Evolutionary conservation across 2,888 invertebrate species (phyloP), one percentile per base, ranked within the genome.

Genomic region (Germaria angustata): DNA sequence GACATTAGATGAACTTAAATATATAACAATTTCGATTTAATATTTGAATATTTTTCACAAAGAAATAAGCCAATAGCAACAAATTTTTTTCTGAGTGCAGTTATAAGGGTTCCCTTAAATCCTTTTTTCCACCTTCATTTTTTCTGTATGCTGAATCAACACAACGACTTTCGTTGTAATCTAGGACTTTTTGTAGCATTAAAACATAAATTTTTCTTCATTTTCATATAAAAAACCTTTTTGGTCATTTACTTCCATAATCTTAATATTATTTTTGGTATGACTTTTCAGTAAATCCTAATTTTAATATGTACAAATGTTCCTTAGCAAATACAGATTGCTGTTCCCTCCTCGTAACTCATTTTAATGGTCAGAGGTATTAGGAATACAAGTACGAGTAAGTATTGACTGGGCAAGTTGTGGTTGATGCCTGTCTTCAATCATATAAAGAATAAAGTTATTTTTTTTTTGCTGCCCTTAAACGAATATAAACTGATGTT

Each of bases 271-370:
- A 15, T 36, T 20, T 55, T 51, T 39, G 0, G 3, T 65, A 0
- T 24, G 2, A 8, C 34, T 76, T 63, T 63, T 20, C 4, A 39
- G 44, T 59, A 53, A 75, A 75, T 75, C 75, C 82, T 79, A 53
- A 28, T 75, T 82, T 82, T 79, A 79, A 82, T 82, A 82, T 72
- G 82, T 82, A 82, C 75, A 79, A 82, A 82, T 82, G 71, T 71
- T 59, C 39, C 69, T 75, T 65, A 75, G 75, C 73, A 41, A 75
- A 65, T 32, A 71, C 78, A 75, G 41, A 75, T 59, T 82, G 82
- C 53, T 79, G 78, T 82, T 82, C 65, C 51, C 82, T 79, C 82
- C 79, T 82, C 82, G 69, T 82, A 75, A 79, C 82, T 82, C 65
- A 79, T 49, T 28, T 69, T 80, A 55, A 75, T 63, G 68, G 53